A percentile compares a stretch with the other conserved stretches of the same genome.
Conservation (phyloP, 64 coral and sea anemone species). For the Trachythela sp. region DNA sequence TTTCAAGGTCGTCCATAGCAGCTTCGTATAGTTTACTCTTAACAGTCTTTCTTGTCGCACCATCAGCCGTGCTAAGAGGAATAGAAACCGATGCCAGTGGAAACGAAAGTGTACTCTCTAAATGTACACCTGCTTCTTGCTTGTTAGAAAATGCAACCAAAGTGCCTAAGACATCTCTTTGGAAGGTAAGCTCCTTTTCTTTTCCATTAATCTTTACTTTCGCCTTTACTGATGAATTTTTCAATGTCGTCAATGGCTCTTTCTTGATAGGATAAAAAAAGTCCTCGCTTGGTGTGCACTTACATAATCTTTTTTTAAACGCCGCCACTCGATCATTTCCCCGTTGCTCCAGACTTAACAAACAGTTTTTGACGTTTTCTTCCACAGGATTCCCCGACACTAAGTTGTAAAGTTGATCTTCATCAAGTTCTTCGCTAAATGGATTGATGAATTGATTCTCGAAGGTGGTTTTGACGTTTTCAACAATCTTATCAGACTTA, state of each 20-base stretch:
- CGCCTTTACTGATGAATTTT: not conserved
- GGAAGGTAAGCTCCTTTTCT: not conserved
- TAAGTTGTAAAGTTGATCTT: not conserved
- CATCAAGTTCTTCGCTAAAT: not conserved
- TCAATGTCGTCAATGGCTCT: not conserved
- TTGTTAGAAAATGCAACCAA: conserved; percentile 2
- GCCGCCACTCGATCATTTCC: not conserved
- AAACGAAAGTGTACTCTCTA: not conserved
- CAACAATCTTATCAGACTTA: not conserved
- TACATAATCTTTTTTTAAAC: not conserved
- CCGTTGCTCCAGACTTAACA: not conserved
- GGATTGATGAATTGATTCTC: not conserved
- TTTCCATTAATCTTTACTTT: not conserved
- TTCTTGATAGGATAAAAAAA: not conserved
- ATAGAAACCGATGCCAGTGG: not conserved
- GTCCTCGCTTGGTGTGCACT: not conserved
- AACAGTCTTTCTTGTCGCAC: not conserved
- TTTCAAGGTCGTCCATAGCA: conserved; percentile 5
- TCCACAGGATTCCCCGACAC: not conserved
- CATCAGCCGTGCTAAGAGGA: not conserved
- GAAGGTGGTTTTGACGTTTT: not conserved
- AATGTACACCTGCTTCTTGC: not conserved
- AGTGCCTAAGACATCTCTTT: conserved; percentile 1
- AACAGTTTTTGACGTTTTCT: not conserved
- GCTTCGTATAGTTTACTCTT: conserved; percentile 9